Evolutionary conservation across 1,140 invertebrate species (phyloP), one percentile per base, ranked within the genome.

Genomic region (Leptopilina boulardi): DNA sequence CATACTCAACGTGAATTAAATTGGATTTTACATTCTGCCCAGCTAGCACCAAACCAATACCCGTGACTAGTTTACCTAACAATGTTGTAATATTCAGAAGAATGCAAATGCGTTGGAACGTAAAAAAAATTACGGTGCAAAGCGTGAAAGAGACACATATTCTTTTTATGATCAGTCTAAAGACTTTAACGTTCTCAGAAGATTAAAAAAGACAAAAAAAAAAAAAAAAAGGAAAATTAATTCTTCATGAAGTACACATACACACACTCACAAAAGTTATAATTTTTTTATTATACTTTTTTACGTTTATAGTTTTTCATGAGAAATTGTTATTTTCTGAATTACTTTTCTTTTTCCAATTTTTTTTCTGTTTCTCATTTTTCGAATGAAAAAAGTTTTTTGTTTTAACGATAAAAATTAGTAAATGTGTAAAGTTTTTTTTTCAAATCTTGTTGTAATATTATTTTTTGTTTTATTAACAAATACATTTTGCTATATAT

Each of bases 11-110:
- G 23, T 66, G 26, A 66, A 66, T n/a, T 30, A 66, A 66, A 66
- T 13, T 30, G 21, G 26, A 34, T 66, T 34, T 30, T 66, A 34
- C 26, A n/a, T 66, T n/a, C 21, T 15, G 23, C 59, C n/a, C 26
- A 15, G 10, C 13, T 66, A 30, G 23, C 21, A 30, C 26, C 2
- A 66, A 30, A 30, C 23, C 21, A 66, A 66, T 66, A 23, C 23
- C 23, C 59, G 26, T 66, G 26, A 30, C 59, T 3, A 66, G 26
- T 66, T 30, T 66, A 30, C 23, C 11, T 66, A 66, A 66, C 59
- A 30, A 66, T 30, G 23, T 8, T 66, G 23, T 26, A 66, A 66
- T 66, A 66, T 66, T 66, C 59, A 66, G 30, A n/a, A 66, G 59
- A 66, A 66, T 66, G 59, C 59, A 66, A 66, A 66, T 66, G 15